Percentiles rank a stretch among this genome's conserved stretches.
phyloP scores from a whole-genome alignment of 2,888 invertebrate species.

The Stegophylla sp. region DNA sequence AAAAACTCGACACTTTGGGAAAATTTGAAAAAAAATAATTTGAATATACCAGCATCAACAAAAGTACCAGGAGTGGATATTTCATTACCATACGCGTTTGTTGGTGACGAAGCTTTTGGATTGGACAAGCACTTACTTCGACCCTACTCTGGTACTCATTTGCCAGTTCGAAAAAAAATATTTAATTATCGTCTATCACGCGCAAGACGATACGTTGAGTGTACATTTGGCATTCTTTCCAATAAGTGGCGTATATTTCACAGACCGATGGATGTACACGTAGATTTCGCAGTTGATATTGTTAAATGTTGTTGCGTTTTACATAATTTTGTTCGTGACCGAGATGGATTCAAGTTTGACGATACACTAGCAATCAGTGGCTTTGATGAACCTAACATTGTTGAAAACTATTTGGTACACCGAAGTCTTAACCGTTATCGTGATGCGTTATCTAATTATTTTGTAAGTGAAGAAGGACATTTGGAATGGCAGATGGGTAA shows the following conservation, averaged over 20 bases:
- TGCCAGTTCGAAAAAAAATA: slow-evolving; percentile 60
- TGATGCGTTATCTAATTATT: slow-evolving; percentile 50
- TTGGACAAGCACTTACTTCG: slow-evolving; percentile 15
- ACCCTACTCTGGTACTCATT: slow-evolving; percentile 34
- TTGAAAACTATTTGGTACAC: slow-evolving; percentile 9
- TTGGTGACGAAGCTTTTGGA: slow-evolving; percentile 57
- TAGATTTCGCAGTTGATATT: slow-evolving; percentile 62
- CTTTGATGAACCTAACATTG: slow-evolving; percentile 58
- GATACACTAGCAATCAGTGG: slow-evolving; percentile 61
- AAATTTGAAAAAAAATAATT: slow-evolving; percentile 16
- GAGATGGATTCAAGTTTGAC: slow-evolving; percentile 60
- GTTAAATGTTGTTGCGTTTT: slow-evolving; percentile 62
- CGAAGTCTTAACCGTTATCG: slow-evolving; percentile 18
- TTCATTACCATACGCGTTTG: slow-evolving; percentile 46
- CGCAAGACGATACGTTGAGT: slow-evolving; percentile 62
- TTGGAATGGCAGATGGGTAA: slow-evolving; percentile 29
- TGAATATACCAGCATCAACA: slow-evolving; percentile 12
- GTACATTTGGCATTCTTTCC: slow-evolving; percentile 62
- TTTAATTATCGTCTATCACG: slow-evolving; percentile 62
- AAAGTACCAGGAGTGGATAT: slow-evolving; percentile 20
- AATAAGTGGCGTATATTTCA: slow-evolving; percentile 64
- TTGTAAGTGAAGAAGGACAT: slow-evolving; percentile 43
- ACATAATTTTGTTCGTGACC: slow-evolving; percentile 61
- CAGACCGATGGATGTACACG: slow-evolving; percentile 62
- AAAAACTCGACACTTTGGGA: slow-evolving; percentile 33